These are phyloP conservation scores for Dolichoris vasculosae DNA, from an alignment of 1,140 invertebrate genomes.

Conservation along the genomic window DNA sequence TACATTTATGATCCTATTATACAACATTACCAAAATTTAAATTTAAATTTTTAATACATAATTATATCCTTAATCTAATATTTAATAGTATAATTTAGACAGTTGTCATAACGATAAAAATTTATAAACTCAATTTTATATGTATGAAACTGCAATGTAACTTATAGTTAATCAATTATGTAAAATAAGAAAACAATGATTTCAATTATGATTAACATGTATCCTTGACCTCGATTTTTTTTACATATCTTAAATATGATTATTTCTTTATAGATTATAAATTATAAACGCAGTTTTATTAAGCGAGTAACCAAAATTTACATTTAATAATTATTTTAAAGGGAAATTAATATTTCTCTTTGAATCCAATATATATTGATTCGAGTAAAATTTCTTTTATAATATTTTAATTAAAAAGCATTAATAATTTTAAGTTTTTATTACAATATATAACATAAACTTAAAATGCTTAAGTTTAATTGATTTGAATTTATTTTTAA, in stretches of 20 bases:
- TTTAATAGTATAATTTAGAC: background rate
- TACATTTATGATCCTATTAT: no score
- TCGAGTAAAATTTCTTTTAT: no score
- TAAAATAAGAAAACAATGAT: background rate
- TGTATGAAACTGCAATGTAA: background rate
- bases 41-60: background rate
- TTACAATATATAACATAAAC: no score
- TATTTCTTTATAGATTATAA: background rate
- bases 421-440: no score
- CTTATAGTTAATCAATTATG: background rate
- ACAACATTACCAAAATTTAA: background rate
- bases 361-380: no score
- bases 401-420: no score
- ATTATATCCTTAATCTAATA: background rate
- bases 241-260: background rate
- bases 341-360: no score
- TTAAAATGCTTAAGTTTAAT: no score
- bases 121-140: background rate
- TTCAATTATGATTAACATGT: background rate
- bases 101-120: background rate
- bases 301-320: background rate
- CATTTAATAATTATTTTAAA: background rate
- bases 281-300: background rate
- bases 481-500: no score
- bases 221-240: slow-evolving; percentile 24